Base-by-base conservation (phyloP, 2,797 vertebrate species). In the Micrastur ruficollis region DNA sequence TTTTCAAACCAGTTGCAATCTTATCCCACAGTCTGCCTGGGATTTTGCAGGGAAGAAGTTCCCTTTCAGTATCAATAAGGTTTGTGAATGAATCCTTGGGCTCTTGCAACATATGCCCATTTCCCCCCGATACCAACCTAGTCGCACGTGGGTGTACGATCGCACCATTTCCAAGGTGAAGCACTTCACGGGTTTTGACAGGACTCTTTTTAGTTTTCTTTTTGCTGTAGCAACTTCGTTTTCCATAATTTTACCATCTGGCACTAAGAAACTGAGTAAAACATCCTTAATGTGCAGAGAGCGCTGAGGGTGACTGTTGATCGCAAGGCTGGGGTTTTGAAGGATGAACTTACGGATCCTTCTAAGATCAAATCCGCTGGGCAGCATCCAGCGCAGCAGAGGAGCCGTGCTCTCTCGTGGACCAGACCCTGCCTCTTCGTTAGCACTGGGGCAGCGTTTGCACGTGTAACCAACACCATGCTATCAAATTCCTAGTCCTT, bases 201-300 rank as follows among this genome's bases (percentile, higher is more conserved):
- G 49, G 0, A 0, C 38, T 72, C 18, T 23, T 16, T 27, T 82
- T 14, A 27, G 25, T 50, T 72, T 52, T 44, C 6, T 27, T 90
- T 71, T 68, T 75, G 38, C 70, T 81, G 52, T 49, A 38, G 17
- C 44, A 52, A 19, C 46, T 89, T 83, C 1, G 5, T 88, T 88
- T 76, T 42, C 67, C 36, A 2, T n/a, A 11, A n/a, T 46, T 82
- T 86, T 58, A 15, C 83, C 81, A 62, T 21, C 59, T 90, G 91
- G n/a, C 18, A 23, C 36, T 34, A 14, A 76, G 34, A 66, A 59
- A 55, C 5, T 13, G 50, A 16, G 16, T 53, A 34, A 75, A 5
- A 0, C 23, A 12, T 32, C 38, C 20, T 42, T 11, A 46, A 46
- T 14, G 25, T 8, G 14, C 38, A 18, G 0, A 0, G 32, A 62